phyloP scores from a whole-genome alignment of 2,797 vertebrate genomes.

The Alosa sapidissima region DNA sequence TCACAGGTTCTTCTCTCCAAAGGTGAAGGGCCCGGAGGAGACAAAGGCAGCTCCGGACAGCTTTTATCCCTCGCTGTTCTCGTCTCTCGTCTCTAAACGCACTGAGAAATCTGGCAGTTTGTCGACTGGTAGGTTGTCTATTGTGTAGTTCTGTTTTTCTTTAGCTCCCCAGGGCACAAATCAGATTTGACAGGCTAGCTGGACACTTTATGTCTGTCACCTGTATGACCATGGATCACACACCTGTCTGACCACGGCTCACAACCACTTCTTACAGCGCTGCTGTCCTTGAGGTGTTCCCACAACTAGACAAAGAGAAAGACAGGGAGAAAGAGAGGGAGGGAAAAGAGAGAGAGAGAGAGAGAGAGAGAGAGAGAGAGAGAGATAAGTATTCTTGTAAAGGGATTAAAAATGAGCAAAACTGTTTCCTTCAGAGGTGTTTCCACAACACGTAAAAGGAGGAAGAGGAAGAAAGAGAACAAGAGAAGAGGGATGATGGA shows the following conservation, averaged over 20 bases:
- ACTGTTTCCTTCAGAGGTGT: too few species aligned
- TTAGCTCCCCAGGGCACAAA: neutral
- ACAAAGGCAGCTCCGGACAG: neutral
- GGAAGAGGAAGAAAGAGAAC: neutral
- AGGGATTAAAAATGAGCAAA: neutral
- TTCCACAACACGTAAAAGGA: too few species aligned
- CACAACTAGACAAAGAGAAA: neutral
- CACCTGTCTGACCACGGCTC: neutral
- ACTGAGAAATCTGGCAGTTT: neutral
- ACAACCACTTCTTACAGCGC: neutral
- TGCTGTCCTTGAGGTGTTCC: neutral
- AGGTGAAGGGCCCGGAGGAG: neutral
- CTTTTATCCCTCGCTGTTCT: neutral
- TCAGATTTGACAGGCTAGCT: neutral
- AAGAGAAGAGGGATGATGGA: too few species aligned
- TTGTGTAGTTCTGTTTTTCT: neutral
- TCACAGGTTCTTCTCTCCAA: slow-evolving; percentile 10
- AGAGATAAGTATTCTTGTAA: neutral
- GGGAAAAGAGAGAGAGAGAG: too few species aligned
- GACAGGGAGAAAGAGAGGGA: neutral
- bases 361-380: neutral
- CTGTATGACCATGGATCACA: neutral
- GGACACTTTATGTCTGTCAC: neutral
- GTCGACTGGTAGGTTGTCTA: neutral
- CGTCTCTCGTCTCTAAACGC: neutral